Evolutionary conservation across 2,797 vertebrate genomes (phyloP).

Genomic region (Gambelia wislizenii): DNA sequence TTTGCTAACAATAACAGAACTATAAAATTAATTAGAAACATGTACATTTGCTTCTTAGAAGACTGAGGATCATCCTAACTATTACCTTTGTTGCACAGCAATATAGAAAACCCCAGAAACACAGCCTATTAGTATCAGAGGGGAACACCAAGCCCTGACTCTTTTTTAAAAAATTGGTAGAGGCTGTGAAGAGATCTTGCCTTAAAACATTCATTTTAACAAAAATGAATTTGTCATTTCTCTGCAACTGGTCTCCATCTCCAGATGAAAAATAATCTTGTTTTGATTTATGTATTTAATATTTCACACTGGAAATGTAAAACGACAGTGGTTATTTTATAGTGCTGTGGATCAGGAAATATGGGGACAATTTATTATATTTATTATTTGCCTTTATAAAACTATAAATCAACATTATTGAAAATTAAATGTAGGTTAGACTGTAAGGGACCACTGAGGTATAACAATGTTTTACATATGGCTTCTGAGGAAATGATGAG

Average conservation of each 20-base stretch:
- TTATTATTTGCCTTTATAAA: slow-evolving; percentile 96
- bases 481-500: slow-evolving; percentile 84
- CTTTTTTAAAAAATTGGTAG: slow-evolving; percentile 58
- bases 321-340: slow-evolving; percentile 84
- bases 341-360: slow-evolving; percentile 88
- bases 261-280: slow-evolving; percentile 84
- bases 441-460: slow-evolving; percentile 76
- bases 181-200: slow-evolving; percentile 75
- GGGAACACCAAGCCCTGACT: slow-evolving; percentile 29
- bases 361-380: slow-evolving; percentile 91
- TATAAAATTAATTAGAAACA: slow-evolving; percentile 49
- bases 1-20: slow-evolving; percentile 45
- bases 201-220: slow-evolving; percentile 85
- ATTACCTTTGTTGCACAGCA: slow-evolving; percentile 39
- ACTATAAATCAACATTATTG: slow-evolving; percentile 89
- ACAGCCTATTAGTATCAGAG: slow-evolving; percentile 55
- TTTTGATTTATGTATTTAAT: slow-evolving; percentile 98
- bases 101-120: slow-evolving; percentile 50
- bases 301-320: slow-evolving; percentile 91
- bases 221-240: slow-evolving; percentile 91
- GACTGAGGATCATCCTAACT: slow-evolving; percentile 31
- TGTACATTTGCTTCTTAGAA: slow-evolving; percentile 53
- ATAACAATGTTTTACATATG: slow-evolving; percentile 85
- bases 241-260: slow-evolving; percentile 83
- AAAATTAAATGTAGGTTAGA: slow-evolving; percentile 87